Percentiles rank a stretch among this genome's conserved stretches.
phyloP scores from a whole-genome alignment of 2,113 vertebrate genomes.

The Lagopus leucura region DNA sequence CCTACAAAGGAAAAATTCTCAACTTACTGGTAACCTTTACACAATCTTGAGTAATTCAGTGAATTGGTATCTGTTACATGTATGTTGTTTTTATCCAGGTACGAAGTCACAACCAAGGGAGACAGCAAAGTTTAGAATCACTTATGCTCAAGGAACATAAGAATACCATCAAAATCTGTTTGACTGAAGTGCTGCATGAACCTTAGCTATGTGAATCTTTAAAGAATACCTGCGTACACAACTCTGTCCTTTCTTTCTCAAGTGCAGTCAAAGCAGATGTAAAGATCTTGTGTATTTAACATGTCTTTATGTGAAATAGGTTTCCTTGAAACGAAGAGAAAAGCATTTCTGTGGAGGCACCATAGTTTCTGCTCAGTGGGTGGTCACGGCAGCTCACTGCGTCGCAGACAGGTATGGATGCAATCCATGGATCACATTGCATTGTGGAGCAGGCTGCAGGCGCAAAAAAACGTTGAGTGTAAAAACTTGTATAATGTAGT shows the following conservation, averaged over 20 bases:
- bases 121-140: neutral
- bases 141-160: neutral
- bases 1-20: neutral
- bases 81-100: neutral
- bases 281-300: neutral
- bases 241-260: neutral
- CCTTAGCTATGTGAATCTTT: neutral
- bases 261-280: neutral
- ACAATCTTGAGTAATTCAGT: fast-evolving
- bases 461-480: neutral
- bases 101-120: neutral
- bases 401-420: constrained; percentile 73
- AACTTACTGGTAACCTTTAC: neutral
- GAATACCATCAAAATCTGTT: neutral
- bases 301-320: constrained; percentile 68
- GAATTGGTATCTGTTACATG: neutral
- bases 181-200: neutral
- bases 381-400: constrained; percentile 90
- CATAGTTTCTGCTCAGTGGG: constrained; percentile 83
- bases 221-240: neutral
- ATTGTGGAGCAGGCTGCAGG: neutral
- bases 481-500: neutral
- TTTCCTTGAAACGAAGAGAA: constrained; percentile 82
- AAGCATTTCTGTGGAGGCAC: constrained; percentile 89
- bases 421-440: neutral